Evolutionary conservation across 2,113 vertebrate species (phyloP), one percentile per base, ranked within the genome.

Genomic region (Hymenochirus boettgeri): DNA sequence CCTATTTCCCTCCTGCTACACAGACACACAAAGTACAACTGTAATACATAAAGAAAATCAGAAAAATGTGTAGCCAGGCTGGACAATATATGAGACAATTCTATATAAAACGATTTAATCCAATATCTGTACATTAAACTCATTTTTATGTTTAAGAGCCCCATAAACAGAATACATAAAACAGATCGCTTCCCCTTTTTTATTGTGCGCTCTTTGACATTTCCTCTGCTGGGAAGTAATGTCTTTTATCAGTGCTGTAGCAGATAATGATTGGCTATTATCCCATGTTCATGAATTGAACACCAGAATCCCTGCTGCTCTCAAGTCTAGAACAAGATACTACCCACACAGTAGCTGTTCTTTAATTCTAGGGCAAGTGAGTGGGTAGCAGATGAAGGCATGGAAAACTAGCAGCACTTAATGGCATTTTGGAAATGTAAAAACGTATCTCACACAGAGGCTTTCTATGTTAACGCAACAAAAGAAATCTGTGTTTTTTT

Each of bases 341-440:
- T 23, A 47, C 52, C 62, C 62, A 64, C 62, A 25, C 62, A 31
- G n/a, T 21, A 42, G 53, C 63, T 50, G 54, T 57, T 57, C 54
- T 57, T 37, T 12, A 51, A 35, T 66, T 58, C 29, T 47, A 47
- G n/a, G 45, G 45, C 45, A 50, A 27, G 54, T 37, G 63, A 58
- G 55, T 66, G 63, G 55, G 63, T 22, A 47, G 62, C 19, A 13
- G 18, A 42, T 46, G 23, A 12, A 46, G 29, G 18, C 25, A 50
- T 21, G 47, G 60, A 10, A 37, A 45, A 21, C 25, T 8, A 23
- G 26, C n/a, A 15, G 21, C 62, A 65, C 27, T 48, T 37, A 8
- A 17, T 22, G 37, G 2, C 21, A 29, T 55, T 64, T 12, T 64
- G 35, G 42, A 64, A 25, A 23, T 54, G 45, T 64, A n/a, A 7